phyloP scores from a whole-genome alignment of 37 sponge, comb jelly and placozoan species.

The Ephydatia muelleri region DNA sequence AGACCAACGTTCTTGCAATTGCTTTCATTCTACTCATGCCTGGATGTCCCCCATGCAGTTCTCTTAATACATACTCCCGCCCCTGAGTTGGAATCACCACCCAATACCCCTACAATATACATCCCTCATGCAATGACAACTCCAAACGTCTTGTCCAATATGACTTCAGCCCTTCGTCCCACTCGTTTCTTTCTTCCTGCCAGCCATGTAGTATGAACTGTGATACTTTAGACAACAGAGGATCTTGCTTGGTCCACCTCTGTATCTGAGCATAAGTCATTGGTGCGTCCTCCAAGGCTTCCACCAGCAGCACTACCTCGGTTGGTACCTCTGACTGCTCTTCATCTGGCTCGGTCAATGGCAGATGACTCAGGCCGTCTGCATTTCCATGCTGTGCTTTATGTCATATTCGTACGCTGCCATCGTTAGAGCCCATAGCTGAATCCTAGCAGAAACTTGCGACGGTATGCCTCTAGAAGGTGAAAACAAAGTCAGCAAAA shows the following conservation, averaged over 20 bases:
- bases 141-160: conserved; percentile 7
- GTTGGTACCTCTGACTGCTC: not conserved
- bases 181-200: not conserved
- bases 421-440: conserved; percentile 55
- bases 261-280: conserved; percentile 1
- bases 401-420: conserved; percentile 46
- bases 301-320: no score
- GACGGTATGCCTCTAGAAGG: conserved; percentile 34
- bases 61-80: conserved; percentile 1
- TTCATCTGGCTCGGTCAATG: not conserved
- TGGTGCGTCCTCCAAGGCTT: no score
- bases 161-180: not conserved
- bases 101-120: not conserved
- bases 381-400: conserved; percentile 51
- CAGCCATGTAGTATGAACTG: no score
- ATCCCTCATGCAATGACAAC: conserved; percentile 15
- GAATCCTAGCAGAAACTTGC: conserved; percentile 41
- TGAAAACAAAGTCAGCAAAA: conserved; percentile 37
- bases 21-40: conserved; percentile 19
- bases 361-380: conserved; percentile 50
- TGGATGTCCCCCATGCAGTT: conserved; percentile 26
- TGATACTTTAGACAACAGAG: no score
- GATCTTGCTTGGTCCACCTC: no score
- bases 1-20: conserved; percentile 2
- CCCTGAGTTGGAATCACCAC: conserved; percentile 7